Base-by-base conservation (phyloP, 2,888 invertebrate species). In the Meta bourneti region DNA sequence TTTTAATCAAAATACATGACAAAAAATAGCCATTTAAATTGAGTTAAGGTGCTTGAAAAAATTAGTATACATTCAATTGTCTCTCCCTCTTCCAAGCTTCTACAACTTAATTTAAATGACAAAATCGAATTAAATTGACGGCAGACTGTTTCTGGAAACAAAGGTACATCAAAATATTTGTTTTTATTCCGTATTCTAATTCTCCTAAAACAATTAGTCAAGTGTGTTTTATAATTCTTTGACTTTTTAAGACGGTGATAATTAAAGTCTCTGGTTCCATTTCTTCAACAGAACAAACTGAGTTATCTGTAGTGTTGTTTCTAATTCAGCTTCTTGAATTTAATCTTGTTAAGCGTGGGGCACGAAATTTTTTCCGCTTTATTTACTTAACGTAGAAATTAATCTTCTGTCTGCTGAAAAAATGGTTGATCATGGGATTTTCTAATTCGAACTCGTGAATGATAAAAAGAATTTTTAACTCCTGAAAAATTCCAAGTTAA, bases 191-290 rank as follows among this genome's bases (percentile, higher is more conserved):
- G 7, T 19, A 9, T 34, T 34, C 61, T 79, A 13, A 61, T 79
- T 61, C 61, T 7, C 61, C 34, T 79, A 79, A 79, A 79, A 79
- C 69, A 79, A 79, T 79, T 79, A 79, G 79, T 79, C 79, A 79
- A 79, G 61, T 79, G 61, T 79, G 34, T 79, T 79, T 79, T 79
- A 6, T 34, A 79, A 34, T 61, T 61, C 34, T 20, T 48, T 61
- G 54, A 61, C 9, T 79, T 69, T 79, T 79, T 79, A 51, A 48
- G 51, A 77, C 49, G 77, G 34, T 61, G 77, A 77, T 79, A 79
- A 79, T 79, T 79, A 79, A 79, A 79, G 61, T 61, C 61, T 61
- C 61, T 16, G 9, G 61, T 61, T 61, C 61, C 11, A 61, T 61
- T 61, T 61, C 61, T 61, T 61, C 16, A 61, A 16, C 13, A 61